Evolutionary conservation across 2,797 vertebrate genomes (phyloP), one percentile per base, ranked within the genome.

Genomic region (Neosilurus mollespiculum): DNA sequence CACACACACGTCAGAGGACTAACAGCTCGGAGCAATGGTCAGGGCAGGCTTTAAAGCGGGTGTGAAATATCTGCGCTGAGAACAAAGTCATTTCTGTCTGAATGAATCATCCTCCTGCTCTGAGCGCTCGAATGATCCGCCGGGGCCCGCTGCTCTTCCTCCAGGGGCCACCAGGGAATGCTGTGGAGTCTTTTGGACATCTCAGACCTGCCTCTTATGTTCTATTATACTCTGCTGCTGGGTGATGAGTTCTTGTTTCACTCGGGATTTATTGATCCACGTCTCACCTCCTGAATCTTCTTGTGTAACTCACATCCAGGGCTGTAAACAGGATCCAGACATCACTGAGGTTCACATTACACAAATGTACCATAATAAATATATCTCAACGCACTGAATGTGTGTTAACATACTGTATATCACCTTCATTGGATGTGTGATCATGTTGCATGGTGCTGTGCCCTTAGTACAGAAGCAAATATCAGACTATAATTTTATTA

Each of bases 81-180:
- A 86, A 84, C 67, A 82, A 83, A 85, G 85, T 88, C 78, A 82
- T 87, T 79, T 86, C 56, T 87, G 71, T 89, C 79, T n/a, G 30
- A 64, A 80, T 84, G 65, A 87, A 87, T 88, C 86, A 81, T 85
- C 78, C 56, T 18, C 34, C 62, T 34, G 30, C 75, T 43, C 64
- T 18, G 70, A 71, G 34, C 26, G 18, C 64, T 54, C 9, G 65
- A 82, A 2, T 2, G 9, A 26, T 24, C 59, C 58, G 20, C 20
- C 61, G 15, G 7, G 16, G 79, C 80, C 64, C 81, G 58, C 65
- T 91, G 90, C 86, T 84, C 79, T 92, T 92, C 84, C 66, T 76
- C 65, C 11, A 80, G 71, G 59, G 80, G 80, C 93, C 94, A 94
- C 93, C 92, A 94, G 92, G 91, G 90, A 88, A 65, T 90, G 91